Evolutionary conservation across 2,113 vertebrate species (phyloP), one percentile per base, ranked within the genome.

Genomic region (Syngnathus typhle): DNA sequence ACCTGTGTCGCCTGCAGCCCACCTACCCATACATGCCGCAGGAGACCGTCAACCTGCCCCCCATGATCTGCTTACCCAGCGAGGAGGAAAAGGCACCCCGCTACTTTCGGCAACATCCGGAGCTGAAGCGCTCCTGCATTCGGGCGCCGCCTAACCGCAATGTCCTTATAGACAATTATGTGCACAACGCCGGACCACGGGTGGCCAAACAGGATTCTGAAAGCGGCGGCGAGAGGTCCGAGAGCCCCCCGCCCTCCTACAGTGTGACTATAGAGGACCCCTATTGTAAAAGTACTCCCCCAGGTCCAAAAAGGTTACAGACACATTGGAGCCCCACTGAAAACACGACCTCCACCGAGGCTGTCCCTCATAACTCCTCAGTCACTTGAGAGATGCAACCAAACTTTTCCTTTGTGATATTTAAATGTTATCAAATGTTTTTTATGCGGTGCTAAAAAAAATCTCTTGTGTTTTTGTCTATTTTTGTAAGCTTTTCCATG

Each of bases 111-210:
- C 94, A 95, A 81, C 93, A 95, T 88, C 91, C 94, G 87, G 94
- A 96, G 81, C 93, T 95, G 69, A 95, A 93, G 83, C 87, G 93
- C 11, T 93, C 95, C 73, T 93, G 93, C 0, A 93, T 95, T 75
- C 84, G 92, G 68, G 93, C 94, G 7, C 94, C 94, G 0, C 94
- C 94, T 73, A 96, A 96, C 89, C 85, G 94, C 81, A 96, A 93
- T 76, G 90, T 95, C 83, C 95, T 95, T 77, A 91, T 93, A 79
- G 92, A 93, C 79, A 37, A 64, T 58, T 68, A 60, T 7, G 78
- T 90, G 85, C 92, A 92, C 80, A 89, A 77, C 67, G 89, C 90
- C 21, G 92, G 93, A 64, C 92, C 92, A 0, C 90, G 89, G 86
- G 92, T 92, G 18, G 93, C 93, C 4, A 94, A 94, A 91, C 93